Conservation (phyloP, 2,797 vertebrate genomes). For the Buceros bicornis region DNA sequence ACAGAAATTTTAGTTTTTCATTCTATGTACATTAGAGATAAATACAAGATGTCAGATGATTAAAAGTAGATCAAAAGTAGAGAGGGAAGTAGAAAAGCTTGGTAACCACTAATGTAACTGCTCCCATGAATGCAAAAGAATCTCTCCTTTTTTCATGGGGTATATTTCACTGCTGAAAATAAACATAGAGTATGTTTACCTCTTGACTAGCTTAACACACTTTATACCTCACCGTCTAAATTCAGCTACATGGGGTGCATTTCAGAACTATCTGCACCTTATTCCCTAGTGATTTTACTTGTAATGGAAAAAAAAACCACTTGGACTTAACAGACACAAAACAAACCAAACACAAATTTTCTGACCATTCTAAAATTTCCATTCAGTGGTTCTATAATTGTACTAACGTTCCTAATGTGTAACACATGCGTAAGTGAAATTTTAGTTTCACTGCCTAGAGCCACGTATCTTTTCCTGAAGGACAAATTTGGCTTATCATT, state of each 20-base stretch:
- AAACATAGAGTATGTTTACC: neutral
- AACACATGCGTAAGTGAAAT: neutral
- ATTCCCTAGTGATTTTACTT: neutral
- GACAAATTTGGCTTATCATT: neutral
- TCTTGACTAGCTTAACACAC: neutral
- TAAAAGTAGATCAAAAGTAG: slow-evolving; percentile 15
- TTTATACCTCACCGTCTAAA: neutral
- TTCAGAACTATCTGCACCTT: neutral
- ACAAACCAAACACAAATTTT: neutral
- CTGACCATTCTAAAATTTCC: neutral
- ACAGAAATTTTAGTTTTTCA: slow-evolving; percentile 38
- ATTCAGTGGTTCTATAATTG: neutral
- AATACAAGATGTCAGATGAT: neutral
- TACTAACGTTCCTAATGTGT: neutral
- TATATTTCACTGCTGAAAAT: neutral
- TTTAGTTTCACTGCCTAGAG: neutral
- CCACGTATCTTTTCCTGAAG: neutral
- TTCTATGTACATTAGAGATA: neutral
- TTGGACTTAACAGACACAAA: neutral
- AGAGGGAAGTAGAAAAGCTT: neutral
- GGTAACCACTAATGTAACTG: neutral
- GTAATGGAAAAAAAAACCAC: neutral
- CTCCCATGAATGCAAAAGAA: neutral
- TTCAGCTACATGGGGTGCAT: neutral
- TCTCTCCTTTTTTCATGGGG: neutral